Conservation (phyloP, 1,140 invertebrate genomes). For the Zaprionus ornatus region DNA sequence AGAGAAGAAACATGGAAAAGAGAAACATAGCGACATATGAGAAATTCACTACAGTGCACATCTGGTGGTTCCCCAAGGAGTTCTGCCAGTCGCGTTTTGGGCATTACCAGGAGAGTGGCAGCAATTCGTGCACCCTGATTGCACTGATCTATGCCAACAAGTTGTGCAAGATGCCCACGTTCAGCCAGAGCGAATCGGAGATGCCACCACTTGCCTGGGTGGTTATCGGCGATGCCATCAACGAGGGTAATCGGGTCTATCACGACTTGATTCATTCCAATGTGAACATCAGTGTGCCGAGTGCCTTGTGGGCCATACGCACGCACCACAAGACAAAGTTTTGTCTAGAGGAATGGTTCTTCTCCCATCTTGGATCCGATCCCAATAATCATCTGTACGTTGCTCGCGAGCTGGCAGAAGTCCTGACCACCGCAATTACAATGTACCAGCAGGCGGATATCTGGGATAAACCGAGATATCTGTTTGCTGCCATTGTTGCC, state of each 20-base stretch:
- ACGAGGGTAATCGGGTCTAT: conserved; percentile 52
- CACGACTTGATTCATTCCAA: conserved; percentile 7
- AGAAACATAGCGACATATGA: conserved; percentile 34
- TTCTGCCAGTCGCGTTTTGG: conserved; percentile 55
- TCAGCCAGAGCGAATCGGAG: not conserved
- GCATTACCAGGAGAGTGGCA: conserved; percentile 35
- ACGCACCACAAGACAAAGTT: conserved; percentile 24
- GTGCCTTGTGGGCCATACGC: conserved; percentile 28
- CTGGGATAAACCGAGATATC: conserved; percentile 4
- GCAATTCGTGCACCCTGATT: conserved; percentile 56
- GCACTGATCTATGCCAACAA: conserved; percentile 49
- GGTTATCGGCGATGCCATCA: conserved; percentile 44
- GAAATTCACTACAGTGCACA: conserved; percentile 31
- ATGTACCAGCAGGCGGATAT: not conserved
- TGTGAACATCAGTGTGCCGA: conserved; percentile 50
- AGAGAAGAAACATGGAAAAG: not conserved
- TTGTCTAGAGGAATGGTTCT: conserved; percentile 52
- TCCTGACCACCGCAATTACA: conserved; percentile 5
- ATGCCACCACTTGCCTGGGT: conserved; percentile 24
- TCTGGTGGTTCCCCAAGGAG: conserved; percentile 55
- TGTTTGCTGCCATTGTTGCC: conserved; percentile 52
- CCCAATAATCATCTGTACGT: not conserved
- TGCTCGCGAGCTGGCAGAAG: conserved; percentile 9
- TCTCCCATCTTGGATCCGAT: conserved; percentile 42
- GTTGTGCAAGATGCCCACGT: conserved; percentile 15